Base-by-base conservation (phyloP, 2,113 vertebrate species). In the Sylvietta virens region DNA sequence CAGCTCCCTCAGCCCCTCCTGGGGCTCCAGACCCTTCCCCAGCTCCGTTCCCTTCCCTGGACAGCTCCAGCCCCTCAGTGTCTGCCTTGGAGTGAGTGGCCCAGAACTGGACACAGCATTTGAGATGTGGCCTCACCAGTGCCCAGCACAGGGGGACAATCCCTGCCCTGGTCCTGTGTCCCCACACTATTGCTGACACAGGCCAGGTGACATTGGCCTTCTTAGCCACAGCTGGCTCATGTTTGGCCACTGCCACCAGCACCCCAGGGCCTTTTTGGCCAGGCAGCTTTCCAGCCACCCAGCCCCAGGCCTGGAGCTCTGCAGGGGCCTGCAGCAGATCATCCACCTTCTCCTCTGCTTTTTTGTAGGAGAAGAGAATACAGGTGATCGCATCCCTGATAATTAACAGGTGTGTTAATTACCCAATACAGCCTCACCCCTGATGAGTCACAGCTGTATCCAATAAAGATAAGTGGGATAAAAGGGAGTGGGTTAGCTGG, bases 61-160 rank as follows among this genome's bases (percentile, higher is more conserved):
- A 28, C 47, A 3, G 0, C 26, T 70, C 39, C 64, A 70, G 23
- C 10, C 15, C 23, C 6, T 40, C 2, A 9, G 1, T 1, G 5
- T 0, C 64, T 20, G 1, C 15, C 47, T 13, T 33, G 26, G 7
- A 18, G 16, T 21, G 31, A 56, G 23, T 3, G 11, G 6, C 11
- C 12, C 65, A 47, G 16, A 73, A 10, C 48, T 35, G 42, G 31
- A 17, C 48, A 17, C 24, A 54, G n/a, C 2, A 20, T 10, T 47
- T 1, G 0, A n/a, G 24, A 3, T 54, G 24, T 14, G 40, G 4
- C n/a, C 74, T 12, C 48, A 17, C 0, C 40, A 54, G 56, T 62
- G 30, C 24, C 31, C 40, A 62, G 65, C 6, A 30, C 48, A 30
- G 33, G 1, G 62, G 47, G 7, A 23, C 31, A 65, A 19, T 33